phyloP scores from a whole-genome alignment of 1,140 invertebrate species.

The Aporrectodea caliginosa region DNA sequence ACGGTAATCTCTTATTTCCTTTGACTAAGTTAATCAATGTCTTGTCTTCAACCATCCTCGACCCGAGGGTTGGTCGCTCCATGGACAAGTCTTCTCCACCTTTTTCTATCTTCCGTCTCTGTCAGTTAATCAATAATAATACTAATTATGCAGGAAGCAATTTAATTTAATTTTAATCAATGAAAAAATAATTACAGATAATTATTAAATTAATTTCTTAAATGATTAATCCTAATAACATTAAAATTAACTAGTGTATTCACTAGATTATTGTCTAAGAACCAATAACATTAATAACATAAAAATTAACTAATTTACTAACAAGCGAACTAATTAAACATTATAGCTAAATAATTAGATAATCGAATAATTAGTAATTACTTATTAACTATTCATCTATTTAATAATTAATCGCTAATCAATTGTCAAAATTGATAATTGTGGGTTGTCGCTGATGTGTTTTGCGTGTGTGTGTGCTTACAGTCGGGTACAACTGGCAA shows the following conservation, averaged over 20 bases:
- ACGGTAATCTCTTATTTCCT: conserved; percentile 79
- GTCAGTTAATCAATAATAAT: too few relatives aligned
- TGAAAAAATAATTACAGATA: neutral
- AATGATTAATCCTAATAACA: neutral
- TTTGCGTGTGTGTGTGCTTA: conserved; percentile 31
- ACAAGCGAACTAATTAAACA: neutral
- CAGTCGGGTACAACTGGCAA: conserved; percentile 85
- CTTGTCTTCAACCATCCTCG: too few relatives aligned
- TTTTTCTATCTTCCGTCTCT: too few relatives aligned
- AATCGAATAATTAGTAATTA: neutral
- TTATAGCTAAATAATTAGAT: neutral
- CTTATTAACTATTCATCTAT: neutral
- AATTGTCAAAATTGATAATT: neutral
- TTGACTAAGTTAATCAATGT: too few relatives aligned
- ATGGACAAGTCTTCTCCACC: too few relatives aligned
- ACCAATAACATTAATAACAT: neutral
- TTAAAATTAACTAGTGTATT: neutral
- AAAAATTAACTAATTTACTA: neutral
- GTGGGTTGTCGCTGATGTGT: neutral
- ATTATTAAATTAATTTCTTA: neutral
- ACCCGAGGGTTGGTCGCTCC: too few relatives aligned
- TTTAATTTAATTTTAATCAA: conserved; percentile 21
- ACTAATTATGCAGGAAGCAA: conserved; percentile 84
- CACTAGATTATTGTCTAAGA: too few relatives aligned
- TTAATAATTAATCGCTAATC: neutral